A percentile compares a stretch with the other conserved stretches of the same genome.
These are phyloP conservation scores for Austrofundulus limnaeus DNA, from an alignment of 2,113 vertebrate species.

Conservation along the genomic window DNA sequence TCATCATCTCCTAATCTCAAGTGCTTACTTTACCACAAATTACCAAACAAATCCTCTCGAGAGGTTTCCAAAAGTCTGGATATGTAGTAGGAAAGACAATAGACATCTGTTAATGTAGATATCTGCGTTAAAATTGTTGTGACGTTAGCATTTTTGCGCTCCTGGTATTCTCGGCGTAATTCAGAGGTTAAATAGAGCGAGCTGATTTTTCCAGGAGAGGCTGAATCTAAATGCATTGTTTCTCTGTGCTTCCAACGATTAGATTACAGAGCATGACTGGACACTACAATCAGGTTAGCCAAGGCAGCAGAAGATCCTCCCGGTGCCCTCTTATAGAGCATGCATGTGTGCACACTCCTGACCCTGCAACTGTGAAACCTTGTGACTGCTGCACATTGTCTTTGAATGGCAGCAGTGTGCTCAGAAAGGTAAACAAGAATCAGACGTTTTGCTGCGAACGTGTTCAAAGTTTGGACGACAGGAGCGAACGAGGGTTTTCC, in stretches of 20 bases:
- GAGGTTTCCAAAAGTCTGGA: too few relatives aligned
- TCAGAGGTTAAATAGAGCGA: slow-evolving; percentile 34
- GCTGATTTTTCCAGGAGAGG: slow-evolving; percentile 17
- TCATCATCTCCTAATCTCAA: neutral
- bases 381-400: slow-evolving; percentile 27
- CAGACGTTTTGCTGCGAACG: neutral
- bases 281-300: slow-evolving; percentile 64
- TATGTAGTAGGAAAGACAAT: too few relatives aligned
- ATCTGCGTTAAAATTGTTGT: slow-evolving; percentile 33
- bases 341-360: slow-evolving; percentile 17
- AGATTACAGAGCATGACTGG: slow-evolving; percentile 64
- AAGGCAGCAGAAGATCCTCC: slow-evolving; percentile 21
- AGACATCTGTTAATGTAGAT: slow-evolving; percentile 23
- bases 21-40: too few relatives aligned
- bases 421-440: neutral
- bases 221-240: slow-evolving; percentile 56
- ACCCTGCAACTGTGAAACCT: slow-evolving; percentile 30
- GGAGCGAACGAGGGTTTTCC: neutral
- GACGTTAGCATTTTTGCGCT: slow-evolving; percentile 7
- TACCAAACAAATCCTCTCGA: too few relatives aligned
- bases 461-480: neutral
- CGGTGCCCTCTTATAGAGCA: slow-evolving; percentile 9
- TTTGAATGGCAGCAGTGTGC: slow-evolving; percentile 33
- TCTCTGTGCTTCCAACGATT: slow-evolving; percentile 48
- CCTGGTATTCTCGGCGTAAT: slow-evolving; percentile 56